Conservation (phyloP, 2,113 vertebrate species). For the Anhinga anhinga region DNA sequence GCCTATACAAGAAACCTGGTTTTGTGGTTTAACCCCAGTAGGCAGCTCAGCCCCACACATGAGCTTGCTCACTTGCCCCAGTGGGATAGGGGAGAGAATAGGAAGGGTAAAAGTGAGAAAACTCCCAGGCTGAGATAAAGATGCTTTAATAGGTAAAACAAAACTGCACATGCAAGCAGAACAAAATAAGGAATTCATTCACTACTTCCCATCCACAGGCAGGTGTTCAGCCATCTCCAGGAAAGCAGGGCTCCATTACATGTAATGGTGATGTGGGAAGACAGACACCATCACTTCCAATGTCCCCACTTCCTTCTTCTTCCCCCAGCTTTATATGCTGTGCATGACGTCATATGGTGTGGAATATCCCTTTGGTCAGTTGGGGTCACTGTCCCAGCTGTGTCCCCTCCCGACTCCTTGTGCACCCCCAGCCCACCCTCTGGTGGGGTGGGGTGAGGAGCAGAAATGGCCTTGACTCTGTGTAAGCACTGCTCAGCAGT, state of each 20-base stretch:
- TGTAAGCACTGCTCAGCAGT: not conserved
- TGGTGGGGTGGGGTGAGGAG: not conserved
- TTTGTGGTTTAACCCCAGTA: not conserved
- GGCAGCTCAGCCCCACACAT: not conserved
- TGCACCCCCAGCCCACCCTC: rapidly evolving
- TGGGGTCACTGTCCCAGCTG: not conserved
- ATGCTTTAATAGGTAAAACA: not conserved
- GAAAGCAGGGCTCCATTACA: rapidly evolving
- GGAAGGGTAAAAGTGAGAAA: not conserved
- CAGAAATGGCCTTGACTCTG: not conserved
- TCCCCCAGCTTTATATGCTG: not conserved
- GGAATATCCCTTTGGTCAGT: not conserved
- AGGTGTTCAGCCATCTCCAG: not conserved
- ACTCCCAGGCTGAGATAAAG: not conserved
- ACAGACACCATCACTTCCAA: rapidly evolving
- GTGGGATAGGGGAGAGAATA: not conserved
- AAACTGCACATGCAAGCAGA: rapidly evolving
- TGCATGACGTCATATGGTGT: rapidly evolving
- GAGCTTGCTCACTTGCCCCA: rapidly evolving
- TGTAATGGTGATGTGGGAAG: rapidly evolving
- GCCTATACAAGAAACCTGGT: not conserved
- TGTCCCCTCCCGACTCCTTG: rapidly evolving
- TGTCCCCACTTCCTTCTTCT: rapidly evolving
- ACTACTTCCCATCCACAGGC: rapidly evolving
- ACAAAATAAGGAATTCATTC: not conserved